phyloP scores from a whole-genome alignment of 2,888 invertebrate species.

The Eurytoma adleriae region DNA sequence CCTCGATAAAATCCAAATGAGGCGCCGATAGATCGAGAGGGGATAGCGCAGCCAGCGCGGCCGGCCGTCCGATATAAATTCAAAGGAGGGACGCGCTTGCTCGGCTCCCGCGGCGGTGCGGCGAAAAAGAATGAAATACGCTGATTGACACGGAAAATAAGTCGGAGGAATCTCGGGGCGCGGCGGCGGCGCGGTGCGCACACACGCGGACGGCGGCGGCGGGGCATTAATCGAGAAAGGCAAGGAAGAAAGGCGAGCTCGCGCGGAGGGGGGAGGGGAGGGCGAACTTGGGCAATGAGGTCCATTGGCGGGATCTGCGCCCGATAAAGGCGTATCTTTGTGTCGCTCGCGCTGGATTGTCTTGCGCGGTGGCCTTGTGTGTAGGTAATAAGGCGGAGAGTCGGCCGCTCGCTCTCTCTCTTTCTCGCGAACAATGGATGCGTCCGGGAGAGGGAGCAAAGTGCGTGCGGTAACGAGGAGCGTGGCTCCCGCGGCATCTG shows the following conservation, averaged over 20 bases:
- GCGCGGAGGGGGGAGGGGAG: neutral
- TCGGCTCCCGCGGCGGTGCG: neutral
- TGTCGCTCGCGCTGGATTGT: slow-evolving; percentile 36
- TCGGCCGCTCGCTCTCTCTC: slow-evolving; percentile 8
- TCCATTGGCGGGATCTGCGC: slow-evolving; percentile 42
- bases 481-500: slow-evolving; percentile 51
- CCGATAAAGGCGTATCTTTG: slow-evolving; percentile 52
- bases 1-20: neutral
- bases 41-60: too few relatives aligned
- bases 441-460: slow-evolving; percentile 59
- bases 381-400: slow-evolving; percentile 51
- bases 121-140: slow-evolving; percentile 28
- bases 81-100: too few relatives aligned
- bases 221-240: slow-evolving; percentile 42
- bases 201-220: too few relatives aligned
- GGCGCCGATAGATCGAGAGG: too few relatives aligned
- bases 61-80: too few relatives aligned
- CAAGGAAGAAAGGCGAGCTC: neutral
- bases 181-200: slow-evolving; percentile 7
- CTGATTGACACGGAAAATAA: slow-evolving; percentile 50
- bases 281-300: slow-evolving; percentile 39
- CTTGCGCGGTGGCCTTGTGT: slow-evolving; percentile 47
- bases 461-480: slow-evolving; percentile 57
- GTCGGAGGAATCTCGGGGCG: slow-evolving; percentile 38
- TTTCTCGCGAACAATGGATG: slow-evolving; percentile 64